A percentile compares a stretch with the other conserved stretches of the same genome.
phyloP scores from a whole-genome alignment of 2,888 invertebrate species.

The Hermaeophaga mercurialis region DNA sequence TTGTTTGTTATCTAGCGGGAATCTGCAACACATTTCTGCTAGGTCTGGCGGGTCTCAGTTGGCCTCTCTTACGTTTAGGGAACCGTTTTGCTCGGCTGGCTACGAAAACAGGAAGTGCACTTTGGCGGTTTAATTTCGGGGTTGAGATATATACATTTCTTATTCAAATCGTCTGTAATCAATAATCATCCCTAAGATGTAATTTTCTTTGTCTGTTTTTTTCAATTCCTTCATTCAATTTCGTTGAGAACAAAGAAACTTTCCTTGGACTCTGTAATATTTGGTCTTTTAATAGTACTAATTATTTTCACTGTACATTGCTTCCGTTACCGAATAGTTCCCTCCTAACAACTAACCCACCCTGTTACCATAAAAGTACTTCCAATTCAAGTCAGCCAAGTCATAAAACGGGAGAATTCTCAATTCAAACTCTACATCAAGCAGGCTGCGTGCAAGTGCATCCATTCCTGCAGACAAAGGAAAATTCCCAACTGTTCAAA shows the following conservation, averaged over 20 bases:
- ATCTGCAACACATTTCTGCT: slow-evolving; percentile 32
- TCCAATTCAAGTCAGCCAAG: slow-evolving; percentile 22
- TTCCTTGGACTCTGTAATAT: too few relatives aligned
- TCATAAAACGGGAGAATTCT: slow-evolving; percentile 24
- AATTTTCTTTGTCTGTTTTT: too few relatives aligned
- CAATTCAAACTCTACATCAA: slow-evolving; percentile 27
- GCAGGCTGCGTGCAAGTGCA: slow-evolving; percentile 27
- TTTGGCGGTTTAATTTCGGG: too few relatives aligned
- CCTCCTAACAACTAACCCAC: neutral
- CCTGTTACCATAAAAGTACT: slow-evolving; percentile 23
- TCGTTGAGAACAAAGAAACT: too few relatives aligned
- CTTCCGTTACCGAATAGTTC: slow-evolving; percentile 3
- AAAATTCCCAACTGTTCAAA: slow-evolving; percentile 28
- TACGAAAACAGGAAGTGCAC: too few relatives aligned
- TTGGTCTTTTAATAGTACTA: too few relatives aligned
- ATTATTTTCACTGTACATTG: too few relatives aligned
- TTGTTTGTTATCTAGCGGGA: slow-evolving; percentile 37
- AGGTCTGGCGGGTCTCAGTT: slow-evolving; percentile 10
- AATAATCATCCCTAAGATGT: too few relatives aligned
- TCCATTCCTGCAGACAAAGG: slow-evolving; percentile 27
- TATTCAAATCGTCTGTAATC: too few relatives aligned
- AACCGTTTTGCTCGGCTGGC: slow-evolving; percentile 11
- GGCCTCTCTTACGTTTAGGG: slow-evolving; percentile 6
- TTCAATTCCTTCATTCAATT: too few relatives aligned
- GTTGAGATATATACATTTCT: too few relatives aligned